Evolutionary conservation across 2,888 invertebrate genomes (phyloP).

Genomic region (Epistrophe eligans): DNA sequence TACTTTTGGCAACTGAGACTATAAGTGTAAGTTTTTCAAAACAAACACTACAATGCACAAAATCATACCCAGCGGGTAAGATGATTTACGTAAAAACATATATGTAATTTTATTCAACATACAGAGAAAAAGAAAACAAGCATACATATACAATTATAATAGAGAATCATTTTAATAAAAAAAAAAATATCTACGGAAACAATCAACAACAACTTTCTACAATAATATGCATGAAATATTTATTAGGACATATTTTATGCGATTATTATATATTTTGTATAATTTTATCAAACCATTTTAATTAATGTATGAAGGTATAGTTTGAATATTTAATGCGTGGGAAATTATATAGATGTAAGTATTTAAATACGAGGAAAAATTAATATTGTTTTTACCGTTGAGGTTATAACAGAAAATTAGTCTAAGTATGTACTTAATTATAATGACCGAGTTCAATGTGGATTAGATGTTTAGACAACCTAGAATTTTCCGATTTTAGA

Average conservation of each 20-base stretch:
- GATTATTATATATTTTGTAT: not conserved
- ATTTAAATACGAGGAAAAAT: not conserved
- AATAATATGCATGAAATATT: slow-evolving; percentile 11
- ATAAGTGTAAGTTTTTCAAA: not conserved
- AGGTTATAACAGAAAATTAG: not conserved
- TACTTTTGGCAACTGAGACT: not conserved
- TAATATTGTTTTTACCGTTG: not conserved
- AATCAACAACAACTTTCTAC: not conserved
- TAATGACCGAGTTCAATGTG: too few relatives aligned
- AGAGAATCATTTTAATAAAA: slow-evolving; percentile 4
- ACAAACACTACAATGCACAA: not conserved
- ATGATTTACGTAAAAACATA: not conserved
- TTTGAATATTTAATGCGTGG: not conserved
- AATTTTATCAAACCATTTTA: not conserved
- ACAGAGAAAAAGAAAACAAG: not conserved
- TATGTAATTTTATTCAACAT: not conserved
- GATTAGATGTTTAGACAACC: too few relatives aligned
- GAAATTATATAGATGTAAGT: not conserved
- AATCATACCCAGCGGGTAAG: not conserved
- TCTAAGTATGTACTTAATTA: too few relatives aligned
- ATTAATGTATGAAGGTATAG: not conserved
- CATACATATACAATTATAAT: not conserved
- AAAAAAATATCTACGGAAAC: not conserved
- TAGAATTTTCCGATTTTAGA: too few relatives aligned
- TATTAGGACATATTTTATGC: not conserved